Conservation (phyloP, 2,888 invertebrate species). For the Stratiomys singularior region DNA sequence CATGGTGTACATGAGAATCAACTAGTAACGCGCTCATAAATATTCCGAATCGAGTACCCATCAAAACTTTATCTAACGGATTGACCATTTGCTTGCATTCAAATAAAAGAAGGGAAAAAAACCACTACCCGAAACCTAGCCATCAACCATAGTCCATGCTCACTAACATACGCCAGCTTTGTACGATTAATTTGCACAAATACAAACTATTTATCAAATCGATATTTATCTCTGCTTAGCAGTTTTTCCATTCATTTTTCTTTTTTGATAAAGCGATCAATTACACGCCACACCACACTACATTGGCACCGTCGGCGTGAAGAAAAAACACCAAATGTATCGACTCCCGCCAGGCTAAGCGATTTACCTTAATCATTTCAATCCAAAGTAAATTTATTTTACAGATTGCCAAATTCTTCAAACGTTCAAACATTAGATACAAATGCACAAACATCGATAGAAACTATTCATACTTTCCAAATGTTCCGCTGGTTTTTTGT, state of each 20-base stretch:
- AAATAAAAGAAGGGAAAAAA: too few species aligned
- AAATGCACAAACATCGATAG: too few species aligned
- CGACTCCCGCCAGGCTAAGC: neutral
- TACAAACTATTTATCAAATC: constrained; percentile 18
- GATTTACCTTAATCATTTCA: constrained; percentile 9
- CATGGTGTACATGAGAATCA: too few species aligned
- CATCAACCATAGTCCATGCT: too few species aligned
- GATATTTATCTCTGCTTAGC: neutral
- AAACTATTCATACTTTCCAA: neutral
- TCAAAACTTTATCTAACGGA: too few species aligned
- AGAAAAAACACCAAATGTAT: neutral
- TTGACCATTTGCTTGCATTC: too few species aligned
- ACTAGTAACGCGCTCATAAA: too few species aligned
- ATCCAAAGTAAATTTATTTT: constrained; percentile 11
- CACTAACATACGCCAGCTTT: neutral
- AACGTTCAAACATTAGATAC: neutral
- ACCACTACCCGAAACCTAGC: too few species aligned
- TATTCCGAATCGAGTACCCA: too few species aligned
- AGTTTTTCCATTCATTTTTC: neutral
- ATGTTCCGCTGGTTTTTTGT: neutral
- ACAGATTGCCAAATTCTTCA: constrained; percentile 10
- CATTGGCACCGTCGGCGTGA: neutral
- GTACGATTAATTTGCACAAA: constrained; percentile 8
- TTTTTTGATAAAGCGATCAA: neutral
- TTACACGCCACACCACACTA: constrained; percentile 21